phyloP scores from a whole-genome alignment of 2,797 vertebrate species.

The Falco columbarius region DNA sequence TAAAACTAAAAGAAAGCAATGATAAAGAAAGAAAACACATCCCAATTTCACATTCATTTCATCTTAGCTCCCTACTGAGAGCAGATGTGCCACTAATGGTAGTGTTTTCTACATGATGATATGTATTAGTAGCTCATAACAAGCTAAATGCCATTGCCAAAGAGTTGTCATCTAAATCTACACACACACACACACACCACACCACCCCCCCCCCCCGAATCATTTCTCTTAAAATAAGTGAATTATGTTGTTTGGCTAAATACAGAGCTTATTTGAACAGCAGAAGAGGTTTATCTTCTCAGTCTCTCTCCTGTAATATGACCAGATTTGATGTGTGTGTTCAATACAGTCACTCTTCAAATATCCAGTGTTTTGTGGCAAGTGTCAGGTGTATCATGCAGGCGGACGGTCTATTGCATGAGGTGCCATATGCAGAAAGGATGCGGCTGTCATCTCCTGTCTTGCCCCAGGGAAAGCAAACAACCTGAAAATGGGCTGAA shows the following conservation, averaged over 20 bases:
- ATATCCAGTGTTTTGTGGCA: background rate
- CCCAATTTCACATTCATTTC: background rate
- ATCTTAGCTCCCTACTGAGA: background rate
- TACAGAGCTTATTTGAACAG: background rate
- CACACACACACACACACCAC: too few species aligned
- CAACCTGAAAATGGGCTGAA: background rate
- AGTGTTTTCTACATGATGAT: background rate
- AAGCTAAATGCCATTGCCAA: background rate
- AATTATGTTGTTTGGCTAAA: background rate
- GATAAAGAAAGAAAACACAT: background rate
- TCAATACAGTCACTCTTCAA: background rate
- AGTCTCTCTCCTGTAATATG: background rate
- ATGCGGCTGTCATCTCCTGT: background rate
- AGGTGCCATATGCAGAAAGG: background rate
- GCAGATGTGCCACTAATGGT: background rate
- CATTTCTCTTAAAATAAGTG: background rate
- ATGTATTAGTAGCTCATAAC: background rate
- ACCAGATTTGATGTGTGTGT: accelerated
- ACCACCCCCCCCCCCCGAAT: too few species aligned
- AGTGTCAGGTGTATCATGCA: background rate
- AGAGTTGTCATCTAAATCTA: background rate
- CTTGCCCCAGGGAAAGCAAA: background rate
- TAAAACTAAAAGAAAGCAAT: background rate
- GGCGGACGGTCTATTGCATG: accelerated
- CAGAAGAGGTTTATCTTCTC: background rate